phyloP scores from a whole-genome alignment of 2,888 invertebrate species.

The Melanophora roralis region DNA sequence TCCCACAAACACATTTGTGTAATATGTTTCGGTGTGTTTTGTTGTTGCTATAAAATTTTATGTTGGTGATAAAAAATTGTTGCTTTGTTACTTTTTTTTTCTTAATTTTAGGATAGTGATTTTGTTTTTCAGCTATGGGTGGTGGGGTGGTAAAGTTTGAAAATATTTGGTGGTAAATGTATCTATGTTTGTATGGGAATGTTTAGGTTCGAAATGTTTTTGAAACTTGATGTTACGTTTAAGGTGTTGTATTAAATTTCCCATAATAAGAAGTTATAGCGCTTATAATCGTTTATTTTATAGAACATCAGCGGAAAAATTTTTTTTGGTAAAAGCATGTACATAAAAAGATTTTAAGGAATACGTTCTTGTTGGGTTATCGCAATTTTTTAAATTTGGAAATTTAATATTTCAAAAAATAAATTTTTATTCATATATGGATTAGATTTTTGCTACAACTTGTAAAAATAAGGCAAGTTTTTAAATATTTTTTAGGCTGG shows the following conservation, averaged over 20 bases:
- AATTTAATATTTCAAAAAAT: no score
- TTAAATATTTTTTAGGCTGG: no score
- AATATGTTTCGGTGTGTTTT: constrained; percentile 8
- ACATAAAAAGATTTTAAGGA: constrained; percentile 5
- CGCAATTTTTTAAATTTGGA: no score
- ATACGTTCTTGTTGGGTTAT: neutral
- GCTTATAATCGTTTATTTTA: constrained; percentile 67
- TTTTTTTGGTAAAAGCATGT: neutral
- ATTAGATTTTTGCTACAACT: no score
- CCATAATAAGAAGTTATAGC: constrained; percentile 69
- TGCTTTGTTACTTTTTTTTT: constrained; percentile 20
- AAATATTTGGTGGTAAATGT: neutral
- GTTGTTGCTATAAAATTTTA: constrained; percentile 47
- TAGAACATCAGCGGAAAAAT: constrained; percentile 36
- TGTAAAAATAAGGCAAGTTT: no score
- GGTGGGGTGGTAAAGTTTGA: neutral
- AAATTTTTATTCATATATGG: no score
- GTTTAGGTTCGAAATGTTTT: neutral
- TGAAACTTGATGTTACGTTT: constrained; percentile 5
- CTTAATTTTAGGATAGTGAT: neutral
- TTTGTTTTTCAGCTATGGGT: neutral
- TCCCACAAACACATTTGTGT: neutral
- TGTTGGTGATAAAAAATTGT: constrained; percentile 50
- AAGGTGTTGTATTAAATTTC: constrained; percentile 53
- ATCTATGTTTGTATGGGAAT: neutral